Conservation (phyloP, 2,113 vertebrate species). For the Vireo altiloquus region DNA sequence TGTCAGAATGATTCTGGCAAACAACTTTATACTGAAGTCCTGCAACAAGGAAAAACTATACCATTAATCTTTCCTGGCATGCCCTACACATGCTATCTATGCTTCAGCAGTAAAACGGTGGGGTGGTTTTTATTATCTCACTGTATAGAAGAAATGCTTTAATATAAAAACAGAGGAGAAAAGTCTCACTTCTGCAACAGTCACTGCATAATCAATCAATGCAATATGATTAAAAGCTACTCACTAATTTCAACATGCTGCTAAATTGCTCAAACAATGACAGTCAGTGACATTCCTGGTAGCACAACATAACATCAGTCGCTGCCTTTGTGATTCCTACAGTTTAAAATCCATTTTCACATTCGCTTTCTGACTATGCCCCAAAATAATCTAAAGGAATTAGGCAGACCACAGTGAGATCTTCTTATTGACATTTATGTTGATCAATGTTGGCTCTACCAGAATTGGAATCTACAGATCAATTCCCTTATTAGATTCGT, state of each 20-base stretch:
- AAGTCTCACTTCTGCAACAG: neutral
- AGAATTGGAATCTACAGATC: conserved; percentile 78
- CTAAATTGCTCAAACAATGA: neutral
- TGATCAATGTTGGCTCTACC: conserved; percentile 76
- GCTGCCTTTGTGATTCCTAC: neutral
- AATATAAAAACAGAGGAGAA: neutral
- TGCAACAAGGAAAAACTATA: neutral
- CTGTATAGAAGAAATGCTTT: neutral
- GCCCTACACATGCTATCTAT: neutral
- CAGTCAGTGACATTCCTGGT: neutral
- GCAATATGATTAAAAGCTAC: neutral
- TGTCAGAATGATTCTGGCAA: neutral
- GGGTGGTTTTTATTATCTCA: neutral
- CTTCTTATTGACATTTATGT: conserved; percentile 74
- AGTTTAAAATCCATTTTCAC: conserved; percentile 62
- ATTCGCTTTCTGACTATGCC: conserved; percentile 62
- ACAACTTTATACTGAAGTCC: conserved; percentile 16
- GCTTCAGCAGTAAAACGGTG: neutral
- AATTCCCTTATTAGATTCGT: conserved; percentile 79
- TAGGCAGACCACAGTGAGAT: conserved; percentile 62
- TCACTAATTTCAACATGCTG: neutral
- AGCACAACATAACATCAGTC: neutral
- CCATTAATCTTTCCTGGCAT: conserved; percentile 42
- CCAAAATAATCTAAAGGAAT: conserved; percentile 71
- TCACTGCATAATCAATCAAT: neutral